Evolutionary conservation across 2,888 invertebrate genomes (phyloP).

Genomic region (Melinopterus prodromus): DNA sequence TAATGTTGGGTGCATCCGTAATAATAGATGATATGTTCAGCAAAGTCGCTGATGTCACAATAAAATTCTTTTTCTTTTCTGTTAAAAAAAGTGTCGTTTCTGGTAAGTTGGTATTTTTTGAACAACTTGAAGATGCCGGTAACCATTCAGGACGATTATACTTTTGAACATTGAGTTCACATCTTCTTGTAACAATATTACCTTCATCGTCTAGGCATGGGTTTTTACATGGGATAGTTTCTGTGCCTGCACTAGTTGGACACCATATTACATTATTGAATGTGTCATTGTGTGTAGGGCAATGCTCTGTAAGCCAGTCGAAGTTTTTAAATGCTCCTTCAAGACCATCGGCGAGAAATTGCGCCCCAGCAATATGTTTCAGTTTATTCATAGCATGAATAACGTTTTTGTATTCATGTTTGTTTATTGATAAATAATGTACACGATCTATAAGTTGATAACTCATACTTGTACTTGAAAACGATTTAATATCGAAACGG

Average conservation of each 20-base stretch:
- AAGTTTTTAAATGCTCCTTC: neutral
- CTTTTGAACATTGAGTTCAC: conserved; percentile 23
- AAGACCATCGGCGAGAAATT: neutral
- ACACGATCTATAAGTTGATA: neutral
- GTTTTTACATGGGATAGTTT: conserved; percentile 6
- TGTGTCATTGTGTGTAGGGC: too few species aligned
- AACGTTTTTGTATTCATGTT: neutral
- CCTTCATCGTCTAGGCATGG: conserved; percentile 28
- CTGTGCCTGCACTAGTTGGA: neutral
- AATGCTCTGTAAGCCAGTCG: too few species aligned
- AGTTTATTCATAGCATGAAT: neutral
- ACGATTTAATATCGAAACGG: neutral
- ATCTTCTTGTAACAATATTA: conserved; percentile 19
- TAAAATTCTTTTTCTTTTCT: neutral
- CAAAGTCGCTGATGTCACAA: neutral
- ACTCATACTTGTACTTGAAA: neutral
- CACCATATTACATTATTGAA: neutral
- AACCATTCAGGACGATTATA: conserved; percentile 17
- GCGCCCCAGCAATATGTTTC: neutral
- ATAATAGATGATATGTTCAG: neutral
- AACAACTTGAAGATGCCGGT: conserved; percentile 8
- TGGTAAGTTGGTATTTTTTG: neutral
- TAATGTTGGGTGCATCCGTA: neutral
- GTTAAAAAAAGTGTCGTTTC: neutral
- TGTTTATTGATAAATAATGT: neutral